Percentiles rank a stretch among this genome's conserved stretches.
phyloP scores from a whole-genome alignment of 2,797 vertebrate genomes.

The Lindbergichthys nudifrons region DNA sequence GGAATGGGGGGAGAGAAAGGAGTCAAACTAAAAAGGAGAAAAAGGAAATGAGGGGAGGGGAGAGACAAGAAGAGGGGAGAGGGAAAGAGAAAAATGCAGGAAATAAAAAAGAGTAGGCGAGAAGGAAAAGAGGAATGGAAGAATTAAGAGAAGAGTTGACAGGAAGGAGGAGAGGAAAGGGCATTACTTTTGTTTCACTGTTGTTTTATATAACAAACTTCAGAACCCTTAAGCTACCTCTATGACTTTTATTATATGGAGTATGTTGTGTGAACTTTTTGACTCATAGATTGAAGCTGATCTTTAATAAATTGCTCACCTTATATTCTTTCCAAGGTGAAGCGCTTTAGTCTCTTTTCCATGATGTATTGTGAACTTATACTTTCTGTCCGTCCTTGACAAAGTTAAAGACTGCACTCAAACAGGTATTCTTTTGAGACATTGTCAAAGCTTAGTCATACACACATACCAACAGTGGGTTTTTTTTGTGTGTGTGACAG shows the following conservation, averaged over 20 bases:
- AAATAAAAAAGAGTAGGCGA: background rate
- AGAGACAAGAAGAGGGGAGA: background rate
- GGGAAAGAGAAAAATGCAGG: background rate
- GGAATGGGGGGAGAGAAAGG: too few relatives aligned
- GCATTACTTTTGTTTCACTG: background rate
- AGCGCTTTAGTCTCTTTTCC: conserved; percentile 6
- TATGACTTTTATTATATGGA: background rate
- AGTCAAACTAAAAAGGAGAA: too few relatives aligned
- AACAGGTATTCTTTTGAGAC: conserved; percentile 33
- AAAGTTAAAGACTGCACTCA: conserved; percentile 55
- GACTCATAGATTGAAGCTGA: background rate
- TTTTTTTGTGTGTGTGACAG: conserved; percentile 13
- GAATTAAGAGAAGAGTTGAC: background rate
- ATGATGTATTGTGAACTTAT: conserved; percentile 29
- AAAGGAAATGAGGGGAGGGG: background rate
- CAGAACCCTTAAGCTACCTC: conserved; percentile 3
- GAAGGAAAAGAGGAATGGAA: too few relatives aligned
- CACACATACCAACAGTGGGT: conserved; percentile 6
- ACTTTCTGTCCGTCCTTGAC: conserved; percentile 42
- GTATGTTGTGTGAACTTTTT: conserved; percentile 1
- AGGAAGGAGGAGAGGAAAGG: background rate
- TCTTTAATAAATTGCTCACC: background rate
- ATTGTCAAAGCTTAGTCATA: conserved; percentile 32
- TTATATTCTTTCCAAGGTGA: background rate
- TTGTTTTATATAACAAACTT: background rate